Evolutionary conservation across 2,888 invertebrate genomes (phyloP), one percentile per base, ranked within the genome.

Genomic region (Muschampia plurimacula): DNA sequence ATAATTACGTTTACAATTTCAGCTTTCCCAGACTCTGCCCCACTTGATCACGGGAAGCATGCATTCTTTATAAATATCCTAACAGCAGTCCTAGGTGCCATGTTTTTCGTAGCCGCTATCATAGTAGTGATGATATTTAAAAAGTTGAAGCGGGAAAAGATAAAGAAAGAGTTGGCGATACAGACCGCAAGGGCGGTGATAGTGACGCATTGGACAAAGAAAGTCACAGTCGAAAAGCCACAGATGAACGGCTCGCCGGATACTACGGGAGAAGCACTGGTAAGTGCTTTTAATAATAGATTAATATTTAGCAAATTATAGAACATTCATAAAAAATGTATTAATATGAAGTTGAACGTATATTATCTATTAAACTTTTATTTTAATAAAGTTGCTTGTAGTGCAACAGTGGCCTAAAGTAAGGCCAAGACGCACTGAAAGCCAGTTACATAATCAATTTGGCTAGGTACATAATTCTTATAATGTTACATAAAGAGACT

Each of bases 191-290:
- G 97, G 67, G 96, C 96, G 0, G 97, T 96, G n/a, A 97, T 97
- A 0, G 96, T 97, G 3, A 97, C 98, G 44, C 97, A 97, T 79
- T 98, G 97, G 97, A 98, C 97, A 0, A 98, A 98, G 89, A 98
- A 97, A 86, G 97, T 98, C 2, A 97, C 97, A 10, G 97, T 98
- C 3, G 98, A 98, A 86, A 97, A 97, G 83, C 97, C 97, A 52
- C 95, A 94, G 60, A 93, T 96, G 69, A 95, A 95, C 32, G 96
- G 96, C 69, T 94, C 87, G 62, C 86, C 95, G 73, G 95, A 95
- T 81, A 93, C 95, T 77, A 95, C 95, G 15, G 95, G 95, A 62
- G 97, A 97, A 82, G 95, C 96, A 55, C 86, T 97, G 89, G 96
- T 96, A 84, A 91, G 79, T 41, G 59, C 28, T 59, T 32, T 59